Evolutionary conservation across 1,140 invertebrate species (phyloP).

Genomic region (Frieseomelitta varia): DNA sequence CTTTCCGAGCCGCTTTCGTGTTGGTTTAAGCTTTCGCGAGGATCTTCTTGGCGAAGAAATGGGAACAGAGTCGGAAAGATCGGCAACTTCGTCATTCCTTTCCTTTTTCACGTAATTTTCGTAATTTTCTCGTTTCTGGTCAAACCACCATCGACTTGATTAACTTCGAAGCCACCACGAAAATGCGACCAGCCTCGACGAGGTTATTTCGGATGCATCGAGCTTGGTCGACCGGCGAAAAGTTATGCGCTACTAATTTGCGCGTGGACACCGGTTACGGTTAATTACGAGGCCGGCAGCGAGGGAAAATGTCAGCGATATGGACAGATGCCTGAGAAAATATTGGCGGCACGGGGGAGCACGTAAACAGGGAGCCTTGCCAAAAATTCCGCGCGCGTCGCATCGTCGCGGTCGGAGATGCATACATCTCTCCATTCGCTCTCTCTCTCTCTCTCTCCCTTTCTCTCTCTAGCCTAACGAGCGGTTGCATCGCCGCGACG

Average conservation of each 20-base stretch:
- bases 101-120: neutral
- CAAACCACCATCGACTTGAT: neutral
- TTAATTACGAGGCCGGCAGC: slow-evolving; percentile 46
- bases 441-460: neutral
- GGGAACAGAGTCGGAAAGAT: neutral
- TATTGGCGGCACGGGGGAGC: slow-evolving; percentile 18
- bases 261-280: slow-evolving; percentile 40
- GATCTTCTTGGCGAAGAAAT: neutral
- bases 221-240: neutral
- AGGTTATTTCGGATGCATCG: slow-evolving; percentile 28
- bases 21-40: neutral
- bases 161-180: neutral
- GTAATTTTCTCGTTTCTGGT: neutral
- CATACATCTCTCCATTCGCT: neutral
- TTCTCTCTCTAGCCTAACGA: neutral
- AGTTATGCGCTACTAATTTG: slow-evolving; percentile 51
- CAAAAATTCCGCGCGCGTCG: slow-evolving; percentile 44
- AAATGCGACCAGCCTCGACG: neutral
- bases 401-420: neutral
- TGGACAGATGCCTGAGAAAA: slow-evolving; percentile 46
- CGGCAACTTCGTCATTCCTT: too few species aligned
- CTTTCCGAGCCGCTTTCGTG: neutral
- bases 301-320: slow-evolving; percentile 23
- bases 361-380: slow-evolving; percentile 51
- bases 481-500: slow-evolving; percentile 39